Evolutionary conservation across 1,140 invertebrate species (phyloP).

Genomic region (Lanistes nyassanus): DNA sequence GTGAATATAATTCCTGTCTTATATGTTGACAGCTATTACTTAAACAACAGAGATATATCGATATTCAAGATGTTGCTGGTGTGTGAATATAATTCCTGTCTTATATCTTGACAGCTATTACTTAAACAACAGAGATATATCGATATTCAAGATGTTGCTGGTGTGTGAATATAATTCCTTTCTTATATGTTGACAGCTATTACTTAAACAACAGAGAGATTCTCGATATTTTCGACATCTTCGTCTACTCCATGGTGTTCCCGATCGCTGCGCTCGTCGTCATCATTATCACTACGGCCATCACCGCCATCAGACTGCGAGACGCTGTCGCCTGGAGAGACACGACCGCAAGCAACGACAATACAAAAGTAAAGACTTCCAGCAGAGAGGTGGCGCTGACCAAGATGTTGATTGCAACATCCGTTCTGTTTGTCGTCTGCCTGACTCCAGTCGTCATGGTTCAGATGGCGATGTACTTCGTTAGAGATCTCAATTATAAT

Average conservation of each 20-base stretch:
- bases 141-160: too few relatives aligned
- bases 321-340: slow-evolving; percentile 2
- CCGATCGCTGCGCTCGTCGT: slow-evolving; percentile 1
- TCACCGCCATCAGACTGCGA: slow-evolving; percentile 17
- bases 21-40: too few relatives aligned
- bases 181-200: not conserved
- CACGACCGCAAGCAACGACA: not conserved
- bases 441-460: not conserved
- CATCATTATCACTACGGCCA: slow-evolving; percentile 13
- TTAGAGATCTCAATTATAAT: not conserved
- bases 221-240: slow-evolving; percentile 10
- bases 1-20: too few relatives aligned
- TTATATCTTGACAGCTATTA: too few relatives aligned
- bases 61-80: too few relatives aligned
- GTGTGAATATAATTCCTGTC: too few relatives aligned
- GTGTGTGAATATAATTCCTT: too few relatives aligned
- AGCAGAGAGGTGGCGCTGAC: slow-evolving; percentile 12
- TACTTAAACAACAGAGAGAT: slow-evolving; percentile 19
- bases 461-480: slow-evolving; percentile 3
- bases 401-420: slow-evolving; percentile 9
- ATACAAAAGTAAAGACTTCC: not conserved
- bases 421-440: slow-evolving; percentile 21
- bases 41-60: too few relatives aligned
- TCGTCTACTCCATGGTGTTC: slow-evolving; percentile 6
- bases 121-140: too few relatives aligned